phyloP scores from a whole-genome alignment of 2,888 invertebrate genomes.

The Anticlea derivata region DNA sequence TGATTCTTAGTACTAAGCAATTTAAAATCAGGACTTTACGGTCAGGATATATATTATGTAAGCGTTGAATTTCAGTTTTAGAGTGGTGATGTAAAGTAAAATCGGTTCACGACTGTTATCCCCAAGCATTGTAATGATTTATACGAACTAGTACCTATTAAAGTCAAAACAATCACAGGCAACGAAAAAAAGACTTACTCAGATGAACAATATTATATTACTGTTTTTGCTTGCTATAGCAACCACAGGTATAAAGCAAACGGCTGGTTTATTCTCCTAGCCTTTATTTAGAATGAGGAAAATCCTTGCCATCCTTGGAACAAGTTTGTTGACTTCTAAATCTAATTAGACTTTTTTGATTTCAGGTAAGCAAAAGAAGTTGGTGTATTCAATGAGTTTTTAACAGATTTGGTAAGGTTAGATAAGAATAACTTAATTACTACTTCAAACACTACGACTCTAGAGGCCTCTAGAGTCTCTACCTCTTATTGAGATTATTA shows the following conservation, averaged over 20 bases:
- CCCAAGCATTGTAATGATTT: no score
- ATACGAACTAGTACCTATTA: no score
- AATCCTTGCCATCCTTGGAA: no score
- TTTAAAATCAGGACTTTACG: no score
- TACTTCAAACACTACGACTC: no score
- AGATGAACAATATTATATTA: slow-evolving; percentile 17
- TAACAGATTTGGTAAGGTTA: slow-evolving; percentile 14
- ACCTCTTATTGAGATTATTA: not conserved
- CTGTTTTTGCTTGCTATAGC: not conserved
- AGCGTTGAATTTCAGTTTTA: no score
- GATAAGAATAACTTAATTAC: no score
- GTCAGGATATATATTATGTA: no score
- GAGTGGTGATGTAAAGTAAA: no score
- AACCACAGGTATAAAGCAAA: not conserved
- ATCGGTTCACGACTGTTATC: no score
- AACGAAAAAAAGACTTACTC: slow-evolving; percentile 20
- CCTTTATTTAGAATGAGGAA: no score
- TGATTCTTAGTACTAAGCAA: not conserved
- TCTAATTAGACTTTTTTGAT: slow-evolving; percentile 5
- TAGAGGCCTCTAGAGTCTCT: not conserved
- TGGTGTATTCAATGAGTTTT: not conserved
- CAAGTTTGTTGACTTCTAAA: not conserved
- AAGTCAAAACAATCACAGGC: not conserved
- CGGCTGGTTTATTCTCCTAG: not conserved
- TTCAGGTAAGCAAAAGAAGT: slow-evolving; percentile 19